Base-by-base conservation (phyloP, 2,113 vertebrate species). In the Eulacestoma nigropectus region DNA sequence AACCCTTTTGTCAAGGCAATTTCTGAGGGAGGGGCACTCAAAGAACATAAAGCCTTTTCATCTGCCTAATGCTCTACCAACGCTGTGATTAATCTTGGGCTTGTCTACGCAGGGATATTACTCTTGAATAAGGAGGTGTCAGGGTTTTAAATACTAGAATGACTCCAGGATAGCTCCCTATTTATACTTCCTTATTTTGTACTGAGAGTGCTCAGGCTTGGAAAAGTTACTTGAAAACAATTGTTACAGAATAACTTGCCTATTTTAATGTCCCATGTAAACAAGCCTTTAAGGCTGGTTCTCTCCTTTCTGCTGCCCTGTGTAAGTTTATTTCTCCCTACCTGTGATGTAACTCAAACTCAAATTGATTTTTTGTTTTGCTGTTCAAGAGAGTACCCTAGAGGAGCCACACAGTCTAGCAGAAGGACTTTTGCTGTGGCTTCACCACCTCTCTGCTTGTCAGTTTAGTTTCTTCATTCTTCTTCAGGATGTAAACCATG, bases 41-140 rank as follows among this genome's bases (percentile, higher is more conserved):
- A 37, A 69, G 80, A 89, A 70, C 83, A 92, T 63, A 83, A 93
- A 86, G 47, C 35, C 90, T 96, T 95, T 95, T 96, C 93, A 96
- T 97, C 73, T 95, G 50, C 90, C 68, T 90, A 84, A 92, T 86
- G 85, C 72, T 81, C 42, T 84, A 59, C 83, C 83, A 95, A 92
- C 72, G 76, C 95, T 89, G 76, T 97, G 95, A 95, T 96, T 97
- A 95, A 95, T 95, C 92, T 90, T 70, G 95, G 94, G 89, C 91
- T 95, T 95, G 96, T 90, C 95, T 95, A 18, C 9, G 5, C 50
- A 80, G 50, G 83, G 86, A 70, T 95, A 74, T 89, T 93, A 70
- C 84, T n/a, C 73, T 81, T 93, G 83, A 97, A 89, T 89, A 74
- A 95, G 76, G 72, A 92, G 59, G 83, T 93, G 88, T 62, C 84